Conservation (phyloP, 2,113 vertebrate genomes). For the Garra rufa region DNA sequence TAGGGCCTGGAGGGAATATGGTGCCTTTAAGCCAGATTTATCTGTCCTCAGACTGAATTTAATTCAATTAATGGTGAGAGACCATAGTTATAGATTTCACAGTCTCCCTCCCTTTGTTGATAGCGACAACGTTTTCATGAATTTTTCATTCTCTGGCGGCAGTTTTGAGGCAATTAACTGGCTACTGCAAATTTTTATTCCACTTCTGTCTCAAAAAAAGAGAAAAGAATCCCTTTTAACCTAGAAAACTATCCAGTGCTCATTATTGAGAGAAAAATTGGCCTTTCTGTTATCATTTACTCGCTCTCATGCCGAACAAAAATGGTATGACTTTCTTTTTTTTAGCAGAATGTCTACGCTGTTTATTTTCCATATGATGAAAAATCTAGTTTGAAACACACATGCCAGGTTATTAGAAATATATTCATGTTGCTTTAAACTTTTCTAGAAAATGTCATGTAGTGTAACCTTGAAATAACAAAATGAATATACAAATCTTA, state of each 20-base stretch:
- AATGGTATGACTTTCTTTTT: not conserved
- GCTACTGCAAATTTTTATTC: not conserved
- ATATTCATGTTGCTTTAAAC: not conserved
- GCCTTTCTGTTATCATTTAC: conserved; percentile 12
- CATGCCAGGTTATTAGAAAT: not conserved
- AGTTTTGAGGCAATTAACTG: conserved; percentile 49
- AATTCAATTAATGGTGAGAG: conserved; percentile 77
- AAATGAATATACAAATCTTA: too few relatives aligned
- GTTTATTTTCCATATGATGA: not conserved
- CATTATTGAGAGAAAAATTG: conserved; percentile 5
- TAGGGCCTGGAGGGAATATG: conserved; percentile 65
- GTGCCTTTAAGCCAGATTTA: conserved; percentile 78
- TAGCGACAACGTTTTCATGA: conserved; percentile 63
- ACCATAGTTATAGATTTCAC: conserved; percentile 69
- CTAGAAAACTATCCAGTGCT: conserved; percentile 2
- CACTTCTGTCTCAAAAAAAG: not conserved
- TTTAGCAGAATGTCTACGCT: not conserved
- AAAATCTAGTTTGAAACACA: not conserved
- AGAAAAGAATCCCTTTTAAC: not conserved
- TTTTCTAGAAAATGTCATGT: not conserved
- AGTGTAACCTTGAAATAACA: not conserved
- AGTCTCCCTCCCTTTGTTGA: conserved; percentile 71
- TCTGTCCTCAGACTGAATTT: conserved; percentile 74
- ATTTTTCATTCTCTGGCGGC: conserved; percentile 62
- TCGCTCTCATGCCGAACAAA: not conserved